phyloP scores from a whole-genome alignment of 2,113 vertebrate species.

The Columba janthina region DNA sequence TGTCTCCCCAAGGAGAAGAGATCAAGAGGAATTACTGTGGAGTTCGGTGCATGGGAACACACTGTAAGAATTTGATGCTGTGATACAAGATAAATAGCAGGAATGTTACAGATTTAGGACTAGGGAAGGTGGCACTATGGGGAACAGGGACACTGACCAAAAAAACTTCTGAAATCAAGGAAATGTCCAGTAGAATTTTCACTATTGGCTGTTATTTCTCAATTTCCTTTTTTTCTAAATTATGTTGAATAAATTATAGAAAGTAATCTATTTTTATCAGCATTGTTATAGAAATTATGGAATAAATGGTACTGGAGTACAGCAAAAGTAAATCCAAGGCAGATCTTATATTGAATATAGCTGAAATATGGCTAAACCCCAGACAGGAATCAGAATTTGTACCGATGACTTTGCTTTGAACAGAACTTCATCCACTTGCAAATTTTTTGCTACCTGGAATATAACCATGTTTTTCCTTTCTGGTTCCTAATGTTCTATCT shows the following conservation, averaged over 20 bases:
- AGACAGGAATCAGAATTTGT: not conserved
- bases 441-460: not conserved
- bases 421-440: too few species aligned
- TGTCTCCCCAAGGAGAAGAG: not conserved
- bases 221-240: not conserved
- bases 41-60: not conserved
- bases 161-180: not conserved
- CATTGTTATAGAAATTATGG: too few species aligned
- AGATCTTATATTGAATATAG: not conserved
- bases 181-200: not conserved
- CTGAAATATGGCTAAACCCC: not conserved
- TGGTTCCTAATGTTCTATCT: not conserved
- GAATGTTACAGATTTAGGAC: not conserved
- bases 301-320: not conserved
- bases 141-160: not conserved
- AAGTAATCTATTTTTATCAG: not conserved
- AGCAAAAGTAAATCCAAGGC: not conserved
- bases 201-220: not conserved
- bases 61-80: not conserved
- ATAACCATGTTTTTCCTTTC: not conserved
- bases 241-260: not conserved
- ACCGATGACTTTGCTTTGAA: not conserved
- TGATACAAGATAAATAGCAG: not conserved
- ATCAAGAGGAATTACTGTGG: not conserved
- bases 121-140: not conserved